A percentile compares a stretch with the other conserved stretches of the same genome.
These are phyloP conservation scores for Eudasyphora cyanicolor DNA, from an alignment of 2,888 invertebrate genomes.

Conservation along the genomic window DNA sequence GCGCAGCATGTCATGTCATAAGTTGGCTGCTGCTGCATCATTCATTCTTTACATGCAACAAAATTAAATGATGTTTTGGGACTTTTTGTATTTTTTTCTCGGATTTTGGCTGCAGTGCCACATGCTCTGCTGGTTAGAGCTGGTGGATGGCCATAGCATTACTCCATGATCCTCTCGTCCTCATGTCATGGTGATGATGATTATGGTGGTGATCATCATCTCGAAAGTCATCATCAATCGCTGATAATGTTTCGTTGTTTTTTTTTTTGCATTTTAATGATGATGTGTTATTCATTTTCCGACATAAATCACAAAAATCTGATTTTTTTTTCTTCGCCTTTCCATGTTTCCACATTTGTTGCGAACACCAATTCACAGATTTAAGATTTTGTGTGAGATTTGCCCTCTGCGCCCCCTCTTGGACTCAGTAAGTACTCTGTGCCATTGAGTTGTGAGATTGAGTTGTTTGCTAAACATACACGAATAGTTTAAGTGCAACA, in stretches of 20 bases:
- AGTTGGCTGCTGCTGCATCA: conserved; percentile 55
- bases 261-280: conserved; percentile 51
- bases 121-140: background rate
- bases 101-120: no score
- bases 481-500: background rate
- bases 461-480: conserved; percentile 6
- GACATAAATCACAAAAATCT: conserved; percentile 39
- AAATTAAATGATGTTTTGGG: background rate
- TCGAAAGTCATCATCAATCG: conserved; percentile 1
- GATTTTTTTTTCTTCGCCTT: background rate
- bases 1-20: conserved; percentile 49
- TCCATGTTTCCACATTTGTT: background rate
- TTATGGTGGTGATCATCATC: conserved; percentile 1
- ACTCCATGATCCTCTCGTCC: background rate
- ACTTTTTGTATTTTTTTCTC: background rate
- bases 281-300: conserved; percentile 47
- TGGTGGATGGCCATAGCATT: background rate
- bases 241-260: conserved; percentile 44
- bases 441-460: background rate
- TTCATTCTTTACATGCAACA: conserved; percentile 36
- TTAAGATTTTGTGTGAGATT: background rate
- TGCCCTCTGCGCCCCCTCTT: background rate
- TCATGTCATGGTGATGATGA: background rate
- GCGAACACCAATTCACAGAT: conserved; percentile 6
- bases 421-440: background rate